Evolutionary conservation across 2,888 invertebrate species (phyloP).

Genomic region (Perizoma affinitatum): DNA sequence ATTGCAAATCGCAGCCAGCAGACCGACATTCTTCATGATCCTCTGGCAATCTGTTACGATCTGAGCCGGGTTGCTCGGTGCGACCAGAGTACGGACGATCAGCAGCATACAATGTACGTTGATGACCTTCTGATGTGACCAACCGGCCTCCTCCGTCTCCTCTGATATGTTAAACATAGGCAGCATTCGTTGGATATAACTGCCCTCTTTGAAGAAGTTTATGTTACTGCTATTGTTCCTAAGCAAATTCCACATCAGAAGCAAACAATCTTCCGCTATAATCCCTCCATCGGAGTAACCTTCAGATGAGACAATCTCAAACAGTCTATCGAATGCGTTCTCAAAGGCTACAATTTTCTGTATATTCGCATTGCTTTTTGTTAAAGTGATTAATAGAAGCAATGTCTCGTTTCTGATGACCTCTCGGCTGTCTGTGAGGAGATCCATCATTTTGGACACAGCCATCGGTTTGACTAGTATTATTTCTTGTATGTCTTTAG

Average conservation of each 20-base stretch:
- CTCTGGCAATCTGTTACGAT: slow-evolving; percentile 93
- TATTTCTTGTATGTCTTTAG: slow-evolving; percentile 94
- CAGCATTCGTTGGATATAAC: slow-evolving; percentile 94
- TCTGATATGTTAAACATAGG: slow-evolving; percentile 93
- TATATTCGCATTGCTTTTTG: slow-evolving; percentile 96
- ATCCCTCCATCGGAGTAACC: slow-evolving; percentile 98
- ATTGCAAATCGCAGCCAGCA: slow-evolving; percentile 87
- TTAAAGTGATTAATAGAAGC: slow-evolving; percentile 94
- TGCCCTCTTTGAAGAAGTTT: slow-evolving; percentile 99
- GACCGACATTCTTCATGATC: slow-evolving; percentile 92
- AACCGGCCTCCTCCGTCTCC: slow-evolving; percentile 89
- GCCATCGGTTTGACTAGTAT: slow-evolving; percentile 97
- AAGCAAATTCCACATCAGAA: slow-evolving; percentile 95
- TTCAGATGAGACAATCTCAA: slow-evolving; percentile 96
- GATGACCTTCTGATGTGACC: slow-evolving; percentile 97
- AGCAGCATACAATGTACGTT: slow-evolving; percentile 97
- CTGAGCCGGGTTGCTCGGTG: slow-evolving; percentile 96
- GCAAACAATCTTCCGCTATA: slow-evolving; percentile 98
- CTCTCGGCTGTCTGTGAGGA: slow-evolving; percentile 96
- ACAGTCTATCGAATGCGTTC: slow-evolving; percentile 97
- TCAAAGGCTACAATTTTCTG: slow-evolving; percentile 99
- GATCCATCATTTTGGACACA: slow-evolving; percentile 98
- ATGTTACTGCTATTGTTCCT: slow-evolving; percentile 99
- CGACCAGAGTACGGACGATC: slow-evolving; percentile 95
- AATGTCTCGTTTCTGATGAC: slow-evolving; percentile 97